Evolutionary conservation across 2,113 vertebrate species (phyloP).

Genomic region (Hippocampus comes): DNA sequence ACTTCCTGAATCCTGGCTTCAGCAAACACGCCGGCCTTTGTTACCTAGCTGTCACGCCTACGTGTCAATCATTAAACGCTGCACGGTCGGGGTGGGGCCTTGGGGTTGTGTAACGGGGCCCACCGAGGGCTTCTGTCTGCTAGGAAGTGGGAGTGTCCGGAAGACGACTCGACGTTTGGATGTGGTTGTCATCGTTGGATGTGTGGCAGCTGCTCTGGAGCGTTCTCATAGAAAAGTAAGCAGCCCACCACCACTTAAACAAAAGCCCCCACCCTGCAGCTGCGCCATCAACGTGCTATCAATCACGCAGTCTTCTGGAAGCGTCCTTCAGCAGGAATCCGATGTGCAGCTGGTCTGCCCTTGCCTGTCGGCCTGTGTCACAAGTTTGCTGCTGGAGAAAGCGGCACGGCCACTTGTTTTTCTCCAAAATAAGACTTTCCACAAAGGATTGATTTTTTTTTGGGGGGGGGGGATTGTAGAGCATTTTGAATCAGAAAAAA

Average conservation of each 20-base stretch:
- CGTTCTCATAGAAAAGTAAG: neutral
- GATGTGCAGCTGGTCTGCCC: neutral
- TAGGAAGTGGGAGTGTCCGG: neutral
- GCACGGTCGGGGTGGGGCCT: neutral
- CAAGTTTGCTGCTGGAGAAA: too few species aligned
- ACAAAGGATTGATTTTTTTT: too few species aligned
- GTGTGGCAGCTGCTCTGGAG: neutral
- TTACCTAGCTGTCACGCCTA: neutral
- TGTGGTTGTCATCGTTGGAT: neutral
- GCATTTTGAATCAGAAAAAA: too few species aligned
- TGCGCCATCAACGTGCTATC: neutral
- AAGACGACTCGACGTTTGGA: too few species aligned
- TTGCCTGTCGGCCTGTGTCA: too few species aligned
- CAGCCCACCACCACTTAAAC: neutral
- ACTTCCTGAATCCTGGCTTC: neutral
- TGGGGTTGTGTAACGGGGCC: neutral
- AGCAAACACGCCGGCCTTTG: slow-evolving; percentile 5
- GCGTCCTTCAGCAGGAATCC: neutral
- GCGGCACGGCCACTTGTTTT: neutral
- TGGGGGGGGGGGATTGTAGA: too few species aligned
- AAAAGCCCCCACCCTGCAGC: neutral
- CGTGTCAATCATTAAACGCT: neutral
- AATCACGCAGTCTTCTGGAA: neutral
- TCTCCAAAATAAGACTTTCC: too few species aligned
- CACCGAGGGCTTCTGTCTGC: too few species aligned